Conservation (phyloP, 2,797 vertebrate genomes). For the Phoxinus dragarum region DNA sequence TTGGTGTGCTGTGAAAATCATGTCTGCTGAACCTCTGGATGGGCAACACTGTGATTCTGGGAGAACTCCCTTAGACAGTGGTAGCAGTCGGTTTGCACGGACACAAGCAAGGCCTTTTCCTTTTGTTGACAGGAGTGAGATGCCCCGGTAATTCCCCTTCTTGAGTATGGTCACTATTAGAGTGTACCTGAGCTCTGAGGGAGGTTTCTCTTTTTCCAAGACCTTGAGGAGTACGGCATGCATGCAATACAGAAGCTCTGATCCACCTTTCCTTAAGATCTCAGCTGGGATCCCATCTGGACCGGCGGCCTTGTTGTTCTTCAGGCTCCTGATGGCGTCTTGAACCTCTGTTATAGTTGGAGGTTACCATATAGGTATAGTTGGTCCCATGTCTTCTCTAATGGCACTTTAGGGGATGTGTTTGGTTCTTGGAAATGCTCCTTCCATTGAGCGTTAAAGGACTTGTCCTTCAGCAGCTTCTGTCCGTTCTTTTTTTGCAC, state of each 20-base stretch:
- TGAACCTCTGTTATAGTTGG: neutral
- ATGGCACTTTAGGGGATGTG: slow-evolving; percentile 19
- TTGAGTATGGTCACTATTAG: slow-evolving; percentile 21
- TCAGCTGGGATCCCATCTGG: slow-evolving; percentile 45
- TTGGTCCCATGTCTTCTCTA: slow-evolving; percentile 3
- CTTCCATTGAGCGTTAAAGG: neutral
- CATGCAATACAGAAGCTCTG: slow-evolving; percentile 19
- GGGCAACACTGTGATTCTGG: neutral
- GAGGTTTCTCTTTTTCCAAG: slow-evolving; percentile 38
- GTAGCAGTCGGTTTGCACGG: neutral
- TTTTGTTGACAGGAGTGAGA: slow-evolving; percentile 26
- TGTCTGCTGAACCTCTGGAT: neutral
- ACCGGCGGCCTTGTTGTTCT: slow-evolving; percentile 28
- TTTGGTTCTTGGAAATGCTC: slow-evolving; percentile 30
- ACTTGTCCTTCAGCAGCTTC: neutral
- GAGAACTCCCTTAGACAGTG: slow-evolving; percentile 21
- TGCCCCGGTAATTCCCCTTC: slow-evolving; percentile 14
- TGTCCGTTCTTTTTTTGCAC: neutral
- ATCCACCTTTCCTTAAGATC: slow-evolving; percentile 39
- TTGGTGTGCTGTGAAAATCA: neutral
- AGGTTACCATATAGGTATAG: neutral
- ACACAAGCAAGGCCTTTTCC: slow-evolving; percentile 19
- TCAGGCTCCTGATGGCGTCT: slow-evolving; percentile 27
- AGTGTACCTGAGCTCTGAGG: slow-evolving; percentile 36
- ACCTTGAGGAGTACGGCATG: slow-evolving; percentile 28